A percentile compares a stretch with the other conserved stretches of the same genome.
Conservation (phyloP, 1,140 invertebrate genomes). For the Drosophila littoralis region DNA sequence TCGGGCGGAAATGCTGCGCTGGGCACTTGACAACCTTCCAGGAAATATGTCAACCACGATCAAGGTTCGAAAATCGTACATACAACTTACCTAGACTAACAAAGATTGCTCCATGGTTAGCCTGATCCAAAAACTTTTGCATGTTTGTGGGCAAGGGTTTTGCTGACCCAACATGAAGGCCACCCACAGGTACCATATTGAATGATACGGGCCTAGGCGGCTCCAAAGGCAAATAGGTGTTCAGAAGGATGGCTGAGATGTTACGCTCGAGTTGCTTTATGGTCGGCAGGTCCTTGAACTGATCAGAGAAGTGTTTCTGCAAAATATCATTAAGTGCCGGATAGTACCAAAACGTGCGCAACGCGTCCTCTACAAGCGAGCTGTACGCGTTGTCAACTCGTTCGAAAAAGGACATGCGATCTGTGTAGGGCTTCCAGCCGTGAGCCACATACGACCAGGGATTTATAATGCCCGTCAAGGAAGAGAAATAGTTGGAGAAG, state of each 20-base stretch:
- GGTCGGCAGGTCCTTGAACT: conserved; percentile 62
- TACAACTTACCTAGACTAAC: conserved; percentile 85
- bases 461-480: conserved; percentile 67
- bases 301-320: conserved; percentile 65
- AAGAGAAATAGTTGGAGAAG: conserved; percentile 71
- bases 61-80: background rate
- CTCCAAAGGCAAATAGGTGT: conserved; percentile 84
- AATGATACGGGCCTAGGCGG: conserved; percentile 84
- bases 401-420: conserved; percentile 82
- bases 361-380: conserved; percentile 47
- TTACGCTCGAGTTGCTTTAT: conserved; percentile 85
- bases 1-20: conserved; percentile 80
- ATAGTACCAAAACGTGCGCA: conserved; percentile 59
- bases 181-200: conserved; percentile 85
- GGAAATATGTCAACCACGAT: background rate
- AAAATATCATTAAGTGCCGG: conserved; percentile 72
- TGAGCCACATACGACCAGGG: conserved; percentile 83
- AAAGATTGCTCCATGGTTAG: conserved; percentile 86
- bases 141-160: conserved; percentile 80
- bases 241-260: conserved; percentile 85
- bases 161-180: conserved; percentile 84
- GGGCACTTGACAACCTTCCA: conserved; percentile 66
- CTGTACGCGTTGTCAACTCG: conserved; percentile 67
- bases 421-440: conserved; percentile 55
- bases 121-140: conserved; percentile 80